Percentiles rank a stretch among this genome's conserved stretches.
Evolutionary conservation across 2,888 invertebrate species (phyloP).

Genomic region (Andrena camellia): DNA sequence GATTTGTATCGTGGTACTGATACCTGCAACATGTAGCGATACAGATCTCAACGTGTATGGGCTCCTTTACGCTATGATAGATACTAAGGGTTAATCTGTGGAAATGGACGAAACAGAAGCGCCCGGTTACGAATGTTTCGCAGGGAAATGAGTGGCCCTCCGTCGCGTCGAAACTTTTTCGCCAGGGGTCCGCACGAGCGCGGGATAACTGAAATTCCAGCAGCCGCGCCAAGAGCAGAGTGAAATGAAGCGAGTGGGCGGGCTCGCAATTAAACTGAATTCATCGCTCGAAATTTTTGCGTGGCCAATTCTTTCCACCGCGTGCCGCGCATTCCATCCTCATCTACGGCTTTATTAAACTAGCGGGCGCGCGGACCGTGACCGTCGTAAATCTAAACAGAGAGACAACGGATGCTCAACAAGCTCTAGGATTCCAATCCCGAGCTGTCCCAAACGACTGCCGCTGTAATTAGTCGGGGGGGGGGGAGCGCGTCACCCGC

Average conservation of each 20-base stretch:
- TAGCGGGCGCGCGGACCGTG: slow-evolving; percentile 35
- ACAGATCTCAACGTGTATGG: too few relatives aligned
- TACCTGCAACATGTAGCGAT: too few relatives aligned
- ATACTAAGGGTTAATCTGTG: too few relatives aligned
- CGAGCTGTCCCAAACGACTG: not conserved
- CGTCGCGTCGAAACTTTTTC: not conserved
- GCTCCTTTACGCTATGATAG: too few relatives aligned
- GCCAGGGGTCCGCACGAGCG: not conserved
- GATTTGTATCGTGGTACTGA: too few relatives aligned
- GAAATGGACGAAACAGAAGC: too few relatives aligned
- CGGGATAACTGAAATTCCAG: slow-evolving; percentile 38
- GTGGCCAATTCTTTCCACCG: slow-evolving; percentile 23
- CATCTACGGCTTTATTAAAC: slow-evolving; percentile 61
- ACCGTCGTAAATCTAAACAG: slow-evolving; percentile 60
- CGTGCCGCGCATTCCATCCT: slow-evolving; percentile 55
- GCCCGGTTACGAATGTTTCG: not conserved
- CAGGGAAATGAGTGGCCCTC: not conserved
- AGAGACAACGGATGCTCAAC: not conserved
- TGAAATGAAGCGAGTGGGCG: slow-evolving; percentile 36
- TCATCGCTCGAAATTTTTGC: slow-evolving; percentile 53
- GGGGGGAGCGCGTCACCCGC: slow-evolving; percentile 53
- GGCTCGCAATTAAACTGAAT: slow-evolving; percentile 53
- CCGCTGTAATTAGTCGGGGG: slow-evolving; percentile 44
- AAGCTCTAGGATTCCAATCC: slow-evolving; percentile 24
- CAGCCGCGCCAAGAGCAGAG: slow-evolving; percentile 4